Evolutionary conservation across 2,113 vertebrate species (phyloP).

Genomic region (Ceyx cyanopectus): DNA sequence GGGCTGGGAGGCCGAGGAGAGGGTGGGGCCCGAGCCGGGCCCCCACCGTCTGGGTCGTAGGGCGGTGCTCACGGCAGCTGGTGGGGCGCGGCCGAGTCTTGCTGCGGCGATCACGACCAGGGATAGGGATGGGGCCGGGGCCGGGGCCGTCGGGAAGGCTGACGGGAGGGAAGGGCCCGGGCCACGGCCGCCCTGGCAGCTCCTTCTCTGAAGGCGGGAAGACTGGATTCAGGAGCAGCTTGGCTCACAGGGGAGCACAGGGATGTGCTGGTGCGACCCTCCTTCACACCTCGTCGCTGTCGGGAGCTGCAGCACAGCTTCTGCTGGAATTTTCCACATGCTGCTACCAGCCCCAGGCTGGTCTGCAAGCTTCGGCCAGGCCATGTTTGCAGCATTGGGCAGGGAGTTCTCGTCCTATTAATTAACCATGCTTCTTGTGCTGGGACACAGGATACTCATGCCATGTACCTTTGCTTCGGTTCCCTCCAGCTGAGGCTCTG

Average conservation of each 20-base stretch:
- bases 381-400: fast-evolving
- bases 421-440: neutral
- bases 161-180: neutral
- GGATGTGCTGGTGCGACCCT: neutral
- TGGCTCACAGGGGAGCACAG: neutral
- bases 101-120: neutral
- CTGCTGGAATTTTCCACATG: neutral
- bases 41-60: neutral
- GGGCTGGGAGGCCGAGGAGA: neutral
- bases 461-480: neutral
- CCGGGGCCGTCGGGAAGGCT: neutral
- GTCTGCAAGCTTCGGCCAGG: neutral
- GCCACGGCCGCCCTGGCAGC: neutral
- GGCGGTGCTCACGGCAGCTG: neutral
- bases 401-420: fast-evolving
- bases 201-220: too few species aligned
- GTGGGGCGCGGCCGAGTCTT: neutral
- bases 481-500: neutral
- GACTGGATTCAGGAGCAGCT: too few species aligned
- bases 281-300: neutral
- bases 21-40: neutral
- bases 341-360: neutral
- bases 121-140: neutral
- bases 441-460: fast-evolving
- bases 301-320: neutral